Evolutionary conservation across 2,797 vertebrate species (phyloP).

Genomic region (Alauda arvensis): DNA sequence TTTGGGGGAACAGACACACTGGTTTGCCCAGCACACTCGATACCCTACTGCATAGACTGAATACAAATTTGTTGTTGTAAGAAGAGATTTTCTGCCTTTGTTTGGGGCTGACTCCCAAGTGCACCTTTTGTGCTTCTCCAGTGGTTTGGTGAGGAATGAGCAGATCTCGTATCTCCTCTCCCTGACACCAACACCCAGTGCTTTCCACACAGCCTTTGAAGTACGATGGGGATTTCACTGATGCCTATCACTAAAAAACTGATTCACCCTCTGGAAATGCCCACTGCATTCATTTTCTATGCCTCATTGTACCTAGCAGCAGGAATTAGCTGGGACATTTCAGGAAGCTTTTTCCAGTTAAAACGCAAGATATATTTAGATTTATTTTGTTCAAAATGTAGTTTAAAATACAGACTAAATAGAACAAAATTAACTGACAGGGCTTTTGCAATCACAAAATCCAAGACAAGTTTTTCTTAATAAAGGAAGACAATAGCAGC

Average conservation of each 20-base stretch:
- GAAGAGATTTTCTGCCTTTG: neutral
- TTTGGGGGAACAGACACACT: neutral
- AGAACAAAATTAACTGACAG: neutral
- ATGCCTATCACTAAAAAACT: neutral
- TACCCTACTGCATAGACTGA: neutral
- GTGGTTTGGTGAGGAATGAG: neutral
- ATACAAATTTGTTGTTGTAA: neutral
- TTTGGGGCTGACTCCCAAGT: neutral
- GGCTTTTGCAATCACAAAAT: neutral
- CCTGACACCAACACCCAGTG: neutral
- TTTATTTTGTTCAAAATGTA: neutral
- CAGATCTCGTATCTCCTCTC: neutral
- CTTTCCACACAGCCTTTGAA: slow-evolving; percentile 20
- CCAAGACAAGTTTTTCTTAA: neutral
- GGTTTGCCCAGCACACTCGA: neutral
- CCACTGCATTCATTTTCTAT: neutral
- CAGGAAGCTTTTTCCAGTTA: neutral
- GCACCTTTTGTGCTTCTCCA: neutral
- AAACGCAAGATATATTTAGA: neutral
- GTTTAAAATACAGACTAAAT: neutral
- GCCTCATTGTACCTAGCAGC: neutral
- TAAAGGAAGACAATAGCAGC: neutral
- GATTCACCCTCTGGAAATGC: neutral
- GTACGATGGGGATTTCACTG: neutral
- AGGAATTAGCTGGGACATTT: neutral